Evolutionary conservation across 1,140 invertebrate species (phyloP).

Genomic region (Limonius californicus): DNA sequence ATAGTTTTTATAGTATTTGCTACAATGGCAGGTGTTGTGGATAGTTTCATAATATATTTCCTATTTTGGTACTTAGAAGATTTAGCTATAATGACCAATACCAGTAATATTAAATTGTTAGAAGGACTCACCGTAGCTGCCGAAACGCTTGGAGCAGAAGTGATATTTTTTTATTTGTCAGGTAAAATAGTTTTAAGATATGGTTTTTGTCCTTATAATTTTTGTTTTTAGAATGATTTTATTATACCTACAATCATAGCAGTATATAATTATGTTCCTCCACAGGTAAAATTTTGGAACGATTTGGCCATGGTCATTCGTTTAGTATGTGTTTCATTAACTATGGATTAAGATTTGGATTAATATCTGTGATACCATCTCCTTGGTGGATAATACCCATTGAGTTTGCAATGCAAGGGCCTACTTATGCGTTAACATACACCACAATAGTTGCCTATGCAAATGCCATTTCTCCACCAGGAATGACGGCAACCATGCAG

Average conservation of each 20-base stretch:
- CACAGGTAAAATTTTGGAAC: constrained; percentile 66
- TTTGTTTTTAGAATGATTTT: too few relatives aligned
- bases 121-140: constrained; percentile 71
- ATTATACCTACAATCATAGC: neutral
- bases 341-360: constrained; percentile 61
- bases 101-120: constrained; percentile 67
- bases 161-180: constrained; percentile 69
- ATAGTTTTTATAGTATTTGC: constrained; percentile 66
- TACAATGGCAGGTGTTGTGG: constrained; percentile 66
- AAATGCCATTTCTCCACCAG: constrained; percentile 66
- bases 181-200: constrained; percentile 46
- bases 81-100: constrained; percentile 57
- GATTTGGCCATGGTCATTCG: constrained; percentile 66
- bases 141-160: constrained; percentile 69
- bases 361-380: constrained; percentile 65
- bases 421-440: constrained; percentile 74
- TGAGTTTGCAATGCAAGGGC: constrained; percentile 71
- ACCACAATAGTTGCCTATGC: constrained; percentile 75
- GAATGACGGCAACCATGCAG: constrained; percentile 76
- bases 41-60: constrained; percentile 75
- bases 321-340: constrained; percentile 68
- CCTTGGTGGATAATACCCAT: constrained; percentile 72
- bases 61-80: constrained; percentile 78
- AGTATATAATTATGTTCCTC: neutral
- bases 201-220: too few relatives aligned